Evolutionary conservation across 1,140 invertebrate species (phyloP), one percentile per base, ranked within the genome.

Genomic region (Scaptodrosophila lebanonensis): DNA sequence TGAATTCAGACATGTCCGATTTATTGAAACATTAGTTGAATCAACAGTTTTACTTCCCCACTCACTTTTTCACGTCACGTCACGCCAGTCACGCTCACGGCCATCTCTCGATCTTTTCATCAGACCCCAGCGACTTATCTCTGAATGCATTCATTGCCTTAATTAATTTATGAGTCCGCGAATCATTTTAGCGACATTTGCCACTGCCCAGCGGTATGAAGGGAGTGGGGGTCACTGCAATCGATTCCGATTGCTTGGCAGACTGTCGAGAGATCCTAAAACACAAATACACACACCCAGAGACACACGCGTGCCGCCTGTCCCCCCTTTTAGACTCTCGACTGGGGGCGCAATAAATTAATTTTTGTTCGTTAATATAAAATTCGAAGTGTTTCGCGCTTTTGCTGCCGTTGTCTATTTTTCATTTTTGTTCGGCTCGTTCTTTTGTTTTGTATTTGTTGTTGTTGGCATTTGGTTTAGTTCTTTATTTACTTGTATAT

Each of bases 131-230:
- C 18, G 43, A 16, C 48, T 36, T 16, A 45, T 63, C 49, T 53
- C 44, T 63, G 48, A 58, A 51, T 50, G 27, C 65, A 47, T 38
- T 69, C 65, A 76, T 66, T 76, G 66, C 40, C 50, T 75, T 70
- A 75, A 75, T 75, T 75, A 75, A 75, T 75, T 75, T 75, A 75
- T 75, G 70, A 69, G 70, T 57, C 27, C 56, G 71, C 70, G 61
- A 75, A 76, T 69, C 60, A 53, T 53, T 73, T 60, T 15, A 29
- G 22, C 42, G 49, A 47, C 38, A 1, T 35, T 9, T 33, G 45
- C 39, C 45, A 59, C 42, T 15, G 35, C 12, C 20, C 29, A 49
- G 49, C 53, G 53, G 30, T 33, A 39, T 54, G 36, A 25, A 4
- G 22, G 22, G 22, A 25, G 8, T 25, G 22, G 22, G 22, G 3